A percentile compares a stretch with the other conserved stretches of the same genome.
Evolutionary conservation across 2,113 vertebrate genomes (phyloP).

Genomic region (Myiozetetes cayanensis): DNA sequence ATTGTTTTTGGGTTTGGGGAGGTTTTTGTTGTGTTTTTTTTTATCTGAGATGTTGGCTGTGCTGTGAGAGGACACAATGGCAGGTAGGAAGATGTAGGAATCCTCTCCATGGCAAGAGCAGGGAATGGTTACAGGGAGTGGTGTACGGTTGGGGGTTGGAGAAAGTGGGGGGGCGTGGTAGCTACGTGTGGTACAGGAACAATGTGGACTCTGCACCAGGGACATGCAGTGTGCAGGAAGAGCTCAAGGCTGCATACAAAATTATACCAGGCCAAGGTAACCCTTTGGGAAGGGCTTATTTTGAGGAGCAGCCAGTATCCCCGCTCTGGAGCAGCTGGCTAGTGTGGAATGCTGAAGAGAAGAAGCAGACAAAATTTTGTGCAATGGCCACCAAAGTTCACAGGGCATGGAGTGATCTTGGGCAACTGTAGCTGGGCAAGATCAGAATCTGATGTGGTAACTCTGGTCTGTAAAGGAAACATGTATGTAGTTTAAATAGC

Average conservation of each 20-base stretch:
- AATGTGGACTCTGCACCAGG: not conserved
- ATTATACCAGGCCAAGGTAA: not conserved
- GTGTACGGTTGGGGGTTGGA: no score
- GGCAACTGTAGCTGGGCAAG: not conserved
- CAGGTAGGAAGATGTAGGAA: not conserved
- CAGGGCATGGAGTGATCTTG: fast-evolving
- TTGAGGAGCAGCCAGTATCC: not conserved
- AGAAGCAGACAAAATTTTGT: not conserved
- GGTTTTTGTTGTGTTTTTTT: not conserved
- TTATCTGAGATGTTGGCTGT: not conserved
- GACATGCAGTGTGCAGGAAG: not conserved
- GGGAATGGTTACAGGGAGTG: not conserved
- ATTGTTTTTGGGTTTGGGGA: not conserved
- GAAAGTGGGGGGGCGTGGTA: not conserved
- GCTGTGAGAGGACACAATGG: not conserved
- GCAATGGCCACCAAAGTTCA: not conserved
- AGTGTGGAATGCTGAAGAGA: not conserved
- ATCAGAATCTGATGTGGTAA: not conserved
- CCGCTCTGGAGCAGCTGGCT: not conserved
- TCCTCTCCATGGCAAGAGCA: not conserved
- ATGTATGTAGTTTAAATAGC: fast-evolving
- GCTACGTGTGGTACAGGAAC: not conserved
- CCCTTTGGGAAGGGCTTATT: not conserved
- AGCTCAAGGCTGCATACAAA: fast-evolving
- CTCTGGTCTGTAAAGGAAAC: not conserved